Evolutionary conservation across 1,140 invertebrate species (phyloP).

Genomic region (Microplitis mediator): DNA sequence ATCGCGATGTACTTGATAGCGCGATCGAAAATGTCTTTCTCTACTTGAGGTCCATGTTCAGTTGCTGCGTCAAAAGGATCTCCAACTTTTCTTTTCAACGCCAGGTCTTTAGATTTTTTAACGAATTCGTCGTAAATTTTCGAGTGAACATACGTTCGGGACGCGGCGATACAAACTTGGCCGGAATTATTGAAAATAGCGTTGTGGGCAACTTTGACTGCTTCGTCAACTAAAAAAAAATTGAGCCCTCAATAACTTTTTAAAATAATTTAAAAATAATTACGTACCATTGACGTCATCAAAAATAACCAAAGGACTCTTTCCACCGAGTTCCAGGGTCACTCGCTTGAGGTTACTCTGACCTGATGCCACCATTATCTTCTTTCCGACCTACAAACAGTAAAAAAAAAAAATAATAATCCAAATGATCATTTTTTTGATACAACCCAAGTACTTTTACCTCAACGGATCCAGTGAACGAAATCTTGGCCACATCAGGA

Average conservation of each 20-base stretch:
- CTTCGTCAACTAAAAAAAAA: background rate
- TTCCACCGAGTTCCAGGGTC: slow-evolving; percentile 88
- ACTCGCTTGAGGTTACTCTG: slow-evolving; percentile 83
- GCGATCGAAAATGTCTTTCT: slow-evolving; percentile 71
- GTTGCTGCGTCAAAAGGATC: slow-evolving; percentile 68
- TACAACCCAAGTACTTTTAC: slow-evolving; percentile 22
- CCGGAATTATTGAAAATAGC: slow-evolving; percentile 73
- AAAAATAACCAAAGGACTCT: slow-evolving; percentile 83
- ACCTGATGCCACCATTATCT: slow-evolving; percentile 77
- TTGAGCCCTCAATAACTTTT: background rate
- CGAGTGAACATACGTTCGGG: slow-evolving; percentile 72
- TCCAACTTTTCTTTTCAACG: slow-evolving; percentile 66
- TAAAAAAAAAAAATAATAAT: background rate
- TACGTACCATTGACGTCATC: slow-evolving; percentile 65
- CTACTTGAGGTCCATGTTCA: slow-evolving; percentile 73
- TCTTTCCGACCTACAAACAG: slow-evolving; percentile 69
- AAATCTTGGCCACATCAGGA: slow-evolving; percentile 72
- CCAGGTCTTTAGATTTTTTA: slow-evolving; percentile 62
- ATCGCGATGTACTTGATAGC: slow-evolving; percentile 72
- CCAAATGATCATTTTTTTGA: too few species aligned
- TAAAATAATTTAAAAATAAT: background rate
- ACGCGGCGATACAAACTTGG: slow-evolving; percentile 75
- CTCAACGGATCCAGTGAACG: slow-evolving; percentile 71
- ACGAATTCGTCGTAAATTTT: slow-evolving; percentile 75
- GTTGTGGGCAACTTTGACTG: slow-evolving; percentile 63